phyloP scores from a whole-genome alignment of 2,113 vertebrate genomes.

The Rhizomys pruinosus region DNA sequence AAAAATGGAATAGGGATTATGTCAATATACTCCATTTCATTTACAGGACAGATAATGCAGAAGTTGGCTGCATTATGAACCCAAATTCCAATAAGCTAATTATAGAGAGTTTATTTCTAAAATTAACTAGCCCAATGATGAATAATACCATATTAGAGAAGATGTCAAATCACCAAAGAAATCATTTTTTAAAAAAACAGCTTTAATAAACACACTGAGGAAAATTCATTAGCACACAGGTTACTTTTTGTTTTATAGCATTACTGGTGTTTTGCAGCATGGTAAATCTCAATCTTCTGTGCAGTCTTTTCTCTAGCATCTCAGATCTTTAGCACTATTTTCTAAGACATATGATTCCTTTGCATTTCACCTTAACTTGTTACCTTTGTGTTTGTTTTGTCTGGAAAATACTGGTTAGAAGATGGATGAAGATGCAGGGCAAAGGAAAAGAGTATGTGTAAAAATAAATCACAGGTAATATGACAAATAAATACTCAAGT shows the following conservation, averaged over 20 bases:
- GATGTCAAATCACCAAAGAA: background rate
- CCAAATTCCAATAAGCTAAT: background rate
- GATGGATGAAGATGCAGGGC: background rate
- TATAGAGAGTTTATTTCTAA: conserved; percentile 28
- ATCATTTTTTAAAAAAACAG: background rate
- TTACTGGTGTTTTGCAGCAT: background rate
- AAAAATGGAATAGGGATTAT: background rate
- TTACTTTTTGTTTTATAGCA: conserved; percentile 17
- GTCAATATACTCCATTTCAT: background rate
- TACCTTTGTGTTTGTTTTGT: conserved; percentile 21
- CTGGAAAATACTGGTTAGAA: background rate
- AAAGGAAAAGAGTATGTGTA: background rate
- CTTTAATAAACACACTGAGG: background rate
- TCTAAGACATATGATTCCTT: conserved; percentile 31
- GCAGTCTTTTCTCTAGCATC: background rate
- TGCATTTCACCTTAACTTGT: conserved; percentile 17
- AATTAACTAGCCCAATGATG: conserved; percentile 30
- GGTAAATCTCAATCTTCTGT: conserved; percentile 19
- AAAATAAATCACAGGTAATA: conserved; percentile 24
- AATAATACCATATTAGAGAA: background rate
- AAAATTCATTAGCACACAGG: background rate
- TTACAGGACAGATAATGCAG: background rate
- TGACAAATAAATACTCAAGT: conserved; percentile 29
- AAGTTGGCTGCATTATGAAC: background rate
- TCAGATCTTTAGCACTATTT: background rate